Percentiles rank a stretch among this genome's conserved stretches.
phyloP scores from a whole-genome alignment of 2,113 vertebrate genomes.

The Alligator mississippiensis region DNA sequence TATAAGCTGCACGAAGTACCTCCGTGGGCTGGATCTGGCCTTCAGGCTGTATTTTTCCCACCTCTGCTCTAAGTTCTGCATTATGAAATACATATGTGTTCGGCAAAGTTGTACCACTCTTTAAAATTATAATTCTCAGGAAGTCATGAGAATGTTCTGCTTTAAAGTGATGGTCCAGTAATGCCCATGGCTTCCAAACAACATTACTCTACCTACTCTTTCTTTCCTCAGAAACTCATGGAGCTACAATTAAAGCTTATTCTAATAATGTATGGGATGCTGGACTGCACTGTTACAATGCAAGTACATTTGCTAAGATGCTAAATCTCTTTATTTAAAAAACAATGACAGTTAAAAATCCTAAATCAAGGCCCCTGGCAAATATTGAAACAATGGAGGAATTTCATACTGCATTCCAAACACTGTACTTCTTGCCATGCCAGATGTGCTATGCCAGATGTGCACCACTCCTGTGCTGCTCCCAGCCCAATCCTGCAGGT shows the following conservation, averaged over 20 bases:
- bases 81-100: background rate
- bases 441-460: too few relatives aligned
- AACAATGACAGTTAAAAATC: constrained; percentile 20
- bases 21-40: too few relatives aligned
- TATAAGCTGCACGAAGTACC: too few relatives aligned
- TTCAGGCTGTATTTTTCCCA: too few relatives aligned
- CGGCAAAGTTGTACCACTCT: background rate
- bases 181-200: background rate
- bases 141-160: background rate
- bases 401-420: too few relatives aligned
- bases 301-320: background rate
- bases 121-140: background rate
- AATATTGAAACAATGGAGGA: too few relatives aligned
- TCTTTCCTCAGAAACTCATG: background rate
- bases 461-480: too few relatives aligned
- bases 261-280: background rate
- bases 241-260: background rate
- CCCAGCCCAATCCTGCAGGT: too few relatives aligned
- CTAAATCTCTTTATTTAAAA: constrained; percentile 8
- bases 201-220: background rate
- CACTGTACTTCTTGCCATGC: too few relatives aligned
- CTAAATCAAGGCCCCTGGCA: background rate
- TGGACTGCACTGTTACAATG: background rate
- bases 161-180: background rate
- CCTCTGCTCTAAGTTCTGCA: background rate